Evolutionary conservation across 2,888 invertebrate genomes (phyloP), one percentile per base, ranked within the genome.

Genomic region (Cheiracanthium punctorium): DNA sequence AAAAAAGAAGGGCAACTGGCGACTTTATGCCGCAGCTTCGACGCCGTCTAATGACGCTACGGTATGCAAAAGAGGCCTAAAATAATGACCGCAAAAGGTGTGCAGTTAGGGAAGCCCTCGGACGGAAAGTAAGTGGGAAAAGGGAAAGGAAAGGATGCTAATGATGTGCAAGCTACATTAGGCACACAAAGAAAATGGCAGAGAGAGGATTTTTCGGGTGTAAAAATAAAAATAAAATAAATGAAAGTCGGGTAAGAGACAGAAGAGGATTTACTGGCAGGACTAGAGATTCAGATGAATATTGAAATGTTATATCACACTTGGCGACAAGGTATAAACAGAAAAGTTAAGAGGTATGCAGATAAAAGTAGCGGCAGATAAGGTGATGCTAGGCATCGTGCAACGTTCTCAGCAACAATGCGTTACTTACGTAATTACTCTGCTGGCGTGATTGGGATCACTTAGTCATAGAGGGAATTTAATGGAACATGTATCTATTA

Each of bases 41-140:
- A 58, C 58, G 58, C 72, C 71, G 32, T 30, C 67, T 84, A 84
- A 84, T 84, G 84, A 73, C 84, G 73, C n/a, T 20, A n/a, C 77
- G 84, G 79, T 84, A 84, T 84, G 84, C 84, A 84, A 37, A 77
- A 72, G 65, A 69, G 75, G 52, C n/a, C 32, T 70, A 43, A n/a
- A 41, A 48, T 84, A 84, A 84, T 84, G 84, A 52, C 37, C 58
- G 24, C 58, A 58, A 58, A 12, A 58, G 58, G 58, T 58, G 58
- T 58, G 58, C 58, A 24, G 24, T 58, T 58, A 1, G 24, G 24
- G 58, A 58, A 58, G 24, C 4, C 4, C n/a, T 1, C 24, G 58
- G 12, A 58, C 58, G 58, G 7, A n/a, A 58, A 58, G 58, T 17
- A 58, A 58, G 58, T 58, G 58, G 58, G 58, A 58, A 58, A 58